These are phyloP conservation scores for Philopedon plagiatum DNA, from an alignment of 2,888 invertebrate species.

Conservation along the genomic window DNA sequence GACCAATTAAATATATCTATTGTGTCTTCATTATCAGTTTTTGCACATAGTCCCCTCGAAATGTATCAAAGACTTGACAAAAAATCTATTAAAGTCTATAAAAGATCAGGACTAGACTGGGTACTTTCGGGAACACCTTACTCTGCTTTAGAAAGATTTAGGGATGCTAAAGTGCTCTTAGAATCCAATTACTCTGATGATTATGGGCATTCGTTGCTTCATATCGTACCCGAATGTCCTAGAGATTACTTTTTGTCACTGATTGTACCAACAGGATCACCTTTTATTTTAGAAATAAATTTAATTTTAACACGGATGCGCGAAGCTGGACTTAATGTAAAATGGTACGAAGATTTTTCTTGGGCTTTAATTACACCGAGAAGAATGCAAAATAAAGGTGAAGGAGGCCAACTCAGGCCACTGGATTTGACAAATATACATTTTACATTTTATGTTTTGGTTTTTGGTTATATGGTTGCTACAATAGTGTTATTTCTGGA, in stretches of 20 bases:
- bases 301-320: slow-evolving; percentile 60
- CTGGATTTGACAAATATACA: not conserved
- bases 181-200: slow-evolving; percentile 58
- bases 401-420: not conserved
- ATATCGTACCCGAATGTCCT: slow-evolving; percentile 68
- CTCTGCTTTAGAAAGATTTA: slow-evolving; percentile 26
- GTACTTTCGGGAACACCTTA: too few species aligned
- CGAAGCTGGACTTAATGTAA: slow-evolving; percentile 64
- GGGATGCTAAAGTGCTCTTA: slow-evolving; percentile 58
- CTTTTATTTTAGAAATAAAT: slow-evolving; percentile 65
- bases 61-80: slow-evolving; percentile 40
- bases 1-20: slow-evolving; percentile 66
- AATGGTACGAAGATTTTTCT: slow-evolving; percentile 64
- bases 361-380: slow-evolving; percentile 26
- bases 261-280: slow-evolving; percentile 66
- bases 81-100: slow-evolving; percentile 18
- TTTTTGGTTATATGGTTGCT: not conserved
- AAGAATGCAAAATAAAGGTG: not conserved
- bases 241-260: slow-evolving; percentile 66
- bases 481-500: not conserved
- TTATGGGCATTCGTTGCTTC: slow-evolving; percentile 64
- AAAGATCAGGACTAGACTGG: slow-evolving; percentile 10
- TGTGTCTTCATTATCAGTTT: slow-evolving; percentile 56
- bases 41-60: slow-evolving; percentile 53
- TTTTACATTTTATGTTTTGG: not conserved